Evolutionary conservation across 2,888 invertebrate species (phyloP).

Genomic region (Sphecodes monilicornis): DNA sequence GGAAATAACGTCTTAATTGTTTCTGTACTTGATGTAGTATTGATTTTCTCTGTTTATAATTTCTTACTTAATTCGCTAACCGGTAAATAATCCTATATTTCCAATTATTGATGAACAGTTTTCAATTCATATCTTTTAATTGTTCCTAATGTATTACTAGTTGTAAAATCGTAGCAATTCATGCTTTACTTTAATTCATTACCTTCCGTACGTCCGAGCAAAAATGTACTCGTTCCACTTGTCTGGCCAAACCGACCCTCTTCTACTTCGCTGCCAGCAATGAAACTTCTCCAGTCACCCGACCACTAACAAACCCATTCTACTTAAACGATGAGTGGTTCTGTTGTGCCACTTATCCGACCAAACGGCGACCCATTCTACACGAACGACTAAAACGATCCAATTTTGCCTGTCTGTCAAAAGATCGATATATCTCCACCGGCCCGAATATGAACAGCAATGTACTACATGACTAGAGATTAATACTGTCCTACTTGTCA

Average conservation of each 20-base stretch:
- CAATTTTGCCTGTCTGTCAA: not conserved
- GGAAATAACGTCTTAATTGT: not conserved
- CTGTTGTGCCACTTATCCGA: not conserved
- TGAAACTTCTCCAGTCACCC: slow-evolving; percentile 21
- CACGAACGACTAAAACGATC: not conserved
- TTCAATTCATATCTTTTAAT: no score
- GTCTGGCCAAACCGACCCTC: not conserved
- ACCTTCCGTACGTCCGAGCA: not conserved
- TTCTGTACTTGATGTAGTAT: not conserved
- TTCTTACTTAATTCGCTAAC: not conserved
- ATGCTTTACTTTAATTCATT: not conserved
- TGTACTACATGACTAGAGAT: not conserved
- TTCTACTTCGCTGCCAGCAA: slow-evolving; percentile 6
- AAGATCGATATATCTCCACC: slow-evolving; percentile 18
- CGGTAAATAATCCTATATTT: not conserved
- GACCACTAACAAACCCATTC: not conserved
- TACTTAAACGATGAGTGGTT: not conserved
- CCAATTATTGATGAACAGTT: not conserved
- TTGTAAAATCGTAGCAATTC: not conserved
- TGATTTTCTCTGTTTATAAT: not conserved
- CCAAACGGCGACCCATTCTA: not conserved
- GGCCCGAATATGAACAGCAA: not conserved
- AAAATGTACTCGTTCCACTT: not conserved
- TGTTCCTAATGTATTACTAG: not conserved
- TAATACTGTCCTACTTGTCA: slow-evolving; percentile 8